Percentiles rank a stretch among this genome's conserved stretches.
Conservation (phyloP, 2,113 vertebrate genomes). For the Notothenia rossii region DNA sequence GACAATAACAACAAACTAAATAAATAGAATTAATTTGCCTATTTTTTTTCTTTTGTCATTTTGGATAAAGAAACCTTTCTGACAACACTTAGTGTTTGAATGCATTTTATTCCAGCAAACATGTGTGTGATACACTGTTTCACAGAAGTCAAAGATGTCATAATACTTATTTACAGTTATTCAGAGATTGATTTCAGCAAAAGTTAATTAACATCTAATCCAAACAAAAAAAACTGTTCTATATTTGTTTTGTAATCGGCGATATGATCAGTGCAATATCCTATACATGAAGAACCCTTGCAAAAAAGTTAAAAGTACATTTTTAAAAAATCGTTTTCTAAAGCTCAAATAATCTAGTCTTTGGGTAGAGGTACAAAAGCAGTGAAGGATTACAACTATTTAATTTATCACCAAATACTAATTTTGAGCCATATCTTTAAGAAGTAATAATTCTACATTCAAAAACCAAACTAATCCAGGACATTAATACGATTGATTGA, state of each 20-base stretch:
- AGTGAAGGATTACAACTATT: not conserved
- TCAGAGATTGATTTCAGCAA: slow-evolving; percentile 3
- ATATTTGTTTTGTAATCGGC: slow-evolving; percentile 8
- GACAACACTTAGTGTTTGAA: slow-evolving; percentile 1
- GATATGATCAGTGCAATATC: not conserved
- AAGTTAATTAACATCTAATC: slow-evolving; percentile 13
- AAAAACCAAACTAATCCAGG: slow-evolving; percentile 4
- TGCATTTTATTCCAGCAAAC: slow-evolving; percentile 69
- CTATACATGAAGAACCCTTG: not conserved
- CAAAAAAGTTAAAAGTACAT: not conserved
- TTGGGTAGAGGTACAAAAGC: slow-evolving; percentile 33
- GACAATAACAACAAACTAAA: not conserved
- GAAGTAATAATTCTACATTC: slow-evolving; percentile 12
- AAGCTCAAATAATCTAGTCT: slow-evolving; percentile 36
- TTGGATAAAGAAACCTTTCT: not conserved
- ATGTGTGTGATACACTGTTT: slow-evolving; percentile 23
- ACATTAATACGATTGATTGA: not conserved
- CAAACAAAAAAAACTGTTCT: not conserved
- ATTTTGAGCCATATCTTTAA: slow-evolving; percentile 4
- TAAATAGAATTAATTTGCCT: not conserved
- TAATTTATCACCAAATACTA: not conserved
- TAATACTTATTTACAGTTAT: slow-evolving; percentile 32
- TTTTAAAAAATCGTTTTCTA: not conserved
- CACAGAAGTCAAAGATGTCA: slow-evolving; percentile 16
- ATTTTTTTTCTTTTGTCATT: not conserved